Evolutionary conservation across 2,888 invertebrate genomes (phyloP), one percentile per base, ranked within the genome.

Genomic region (Tanypteryx hageni): DNA sequence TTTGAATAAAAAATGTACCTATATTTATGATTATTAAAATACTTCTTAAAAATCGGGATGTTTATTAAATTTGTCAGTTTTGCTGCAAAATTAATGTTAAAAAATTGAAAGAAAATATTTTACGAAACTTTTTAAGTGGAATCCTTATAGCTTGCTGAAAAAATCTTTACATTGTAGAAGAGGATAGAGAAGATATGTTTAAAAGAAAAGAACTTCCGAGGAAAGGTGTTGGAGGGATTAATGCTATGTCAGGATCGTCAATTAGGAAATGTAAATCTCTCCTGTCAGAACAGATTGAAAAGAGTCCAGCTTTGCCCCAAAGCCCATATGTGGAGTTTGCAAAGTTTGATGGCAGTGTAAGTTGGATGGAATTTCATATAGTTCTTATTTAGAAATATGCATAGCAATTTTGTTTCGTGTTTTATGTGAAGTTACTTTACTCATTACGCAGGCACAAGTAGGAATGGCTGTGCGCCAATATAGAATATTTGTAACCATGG

Each of bases 281-380:
- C 93, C 95, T 99, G 84, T 95, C 98, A 0, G 96, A 97, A 94
- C 97, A 98, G 93, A 95, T 99, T 85, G 96, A 97, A 93, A 97
- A 97, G 94, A 97, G 97, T 93, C 97, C 97, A 0, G 96, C 97
- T 94, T 95, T 97, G 93, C 97, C 98, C 0, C 97, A 97, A 94
- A 98, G 99, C 95, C 98, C 98, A 92, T 99, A 98, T 95, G 96
- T 97, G 93, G 98, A 98, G 94, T 99, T 97, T 96, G 98, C 98
- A 5, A 98, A 97, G 95, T 99, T 98, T 95, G 99, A 99, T 96
- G 99, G 99, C 93, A 97, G 97, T 93, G 97, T 94, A 94, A 94
- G 93, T 93, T 83, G 27, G 56, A 76, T 14, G 27, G 16, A 59
- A 31, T 83, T 56, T 27, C 22, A 56, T 22, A 11, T 31, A 4